Conservation (phyloP, 2,113 vertebrate genomes). For the Steatornis caripensis region DNA sequence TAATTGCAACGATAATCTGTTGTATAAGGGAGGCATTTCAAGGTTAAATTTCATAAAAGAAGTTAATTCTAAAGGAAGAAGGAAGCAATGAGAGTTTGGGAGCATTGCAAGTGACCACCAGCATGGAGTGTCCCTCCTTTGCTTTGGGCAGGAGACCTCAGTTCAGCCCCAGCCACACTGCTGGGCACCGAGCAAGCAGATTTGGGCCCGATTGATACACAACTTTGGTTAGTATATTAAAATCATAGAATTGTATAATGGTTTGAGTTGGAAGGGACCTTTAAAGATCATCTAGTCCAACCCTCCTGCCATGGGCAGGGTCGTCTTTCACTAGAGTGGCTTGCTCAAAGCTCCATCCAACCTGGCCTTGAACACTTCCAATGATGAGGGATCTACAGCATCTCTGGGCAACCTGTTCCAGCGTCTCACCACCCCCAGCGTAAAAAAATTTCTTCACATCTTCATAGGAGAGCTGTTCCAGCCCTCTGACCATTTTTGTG, state of each 20-base stretch:
- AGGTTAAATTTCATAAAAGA: constrained; percentile 37
- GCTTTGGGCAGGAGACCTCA: background rate
- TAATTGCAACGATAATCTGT: constrained; percentile 43
- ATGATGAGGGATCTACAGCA: accelerated
- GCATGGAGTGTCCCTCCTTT: background rate
- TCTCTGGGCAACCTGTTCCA: background rate
- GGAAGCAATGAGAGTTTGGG: background rate
- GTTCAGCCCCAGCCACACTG: background rate
- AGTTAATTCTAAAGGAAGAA: background rate
- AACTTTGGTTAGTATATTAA: background rate
- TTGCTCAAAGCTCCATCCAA: accelerated
- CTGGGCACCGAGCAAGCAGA: background rate
- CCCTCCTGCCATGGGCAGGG: background rate
- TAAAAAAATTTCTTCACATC: background rate
- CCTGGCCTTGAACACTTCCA: background rate
- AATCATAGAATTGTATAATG: background rate
- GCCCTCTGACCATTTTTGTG: background rate
- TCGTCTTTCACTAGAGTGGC: accelerated
- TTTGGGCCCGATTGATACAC: background rate
- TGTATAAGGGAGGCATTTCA: constrained; percentile 11
- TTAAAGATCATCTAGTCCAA: background rate
- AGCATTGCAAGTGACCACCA: background rate
- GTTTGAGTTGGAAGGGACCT: background rate
- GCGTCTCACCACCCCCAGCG: background rate
- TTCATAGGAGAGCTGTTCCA: background rate